Evolutionary conservation across 2,797 vertebrate genomes (phyloP).

Genomic region (Sphenopsis melanotis): DNA sequence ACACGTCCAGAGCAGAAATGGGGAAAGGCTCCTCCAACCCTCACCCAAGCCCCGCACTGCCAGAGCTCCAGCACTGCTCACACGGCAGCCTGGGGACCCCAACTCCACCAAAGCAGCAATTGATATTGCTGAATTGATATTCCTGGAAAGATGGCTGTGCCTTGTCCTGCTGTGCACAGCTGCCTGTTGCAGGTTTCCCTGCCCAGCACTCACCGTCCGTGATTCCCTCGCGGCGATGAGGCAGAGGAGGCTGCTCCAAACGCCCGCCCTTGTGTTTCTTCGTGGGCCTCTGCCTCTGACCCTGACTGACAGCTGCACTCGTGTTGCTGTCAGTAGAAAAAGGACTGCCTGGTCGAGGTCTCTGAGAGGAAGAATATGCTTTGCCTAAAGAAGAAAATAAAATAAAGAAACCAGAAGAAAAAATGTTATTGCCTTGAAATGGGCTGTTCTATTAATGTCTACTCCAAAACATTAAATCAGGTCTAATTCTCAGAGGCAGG

Average conservation of each 20-base stretch:
- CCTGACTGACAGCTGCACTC: constrained; percentile 88
- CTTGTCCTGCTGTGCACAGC: background rate
- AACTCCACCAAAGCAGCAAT: background rate
- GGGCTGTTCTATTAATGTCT: background rate
- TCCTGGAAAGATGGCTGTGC: background rate
- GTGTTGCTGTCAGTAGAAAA: constrained; percentile 95
- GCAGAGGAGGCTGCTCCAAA: constrained; percentile 83
- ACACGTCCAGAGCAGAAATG: background rate
- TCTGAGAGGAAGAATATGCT: constrained; percentile 85
- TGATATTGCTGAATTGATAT: background rate
- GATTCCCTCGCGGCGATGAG: constrained; percentile 89
- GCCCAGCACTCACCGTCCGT: constrained; percentile 86
- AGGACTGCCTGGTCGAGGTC: constrained; percentile 90
- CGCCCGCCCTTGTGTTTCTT: constrained; percentile 91
- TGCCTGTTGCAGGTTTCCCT: background rate
- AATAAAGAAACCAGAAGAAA: background rate
- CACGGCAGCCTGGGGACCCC: rapidly evolving
- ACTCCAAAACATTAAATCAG: background rate
- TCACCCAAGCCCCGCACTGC: background rate
- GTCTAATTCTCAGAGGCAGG: constrained; percentile 22
- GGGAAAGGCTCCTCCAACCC: background rate
- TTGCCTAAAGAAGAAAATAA: constrained; percentile 81
- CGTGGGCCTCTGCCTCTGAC: constrained; percentile 87
- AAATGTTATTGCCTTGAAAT: background rate
- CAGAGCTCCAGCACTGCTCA: rapidly evolving